Evolutionary conservation across 2,113 vertebrate species (phyloP), one percentile per base, ranked within the genome.

Genomic region (Malurus melanocephalus): DNA sequence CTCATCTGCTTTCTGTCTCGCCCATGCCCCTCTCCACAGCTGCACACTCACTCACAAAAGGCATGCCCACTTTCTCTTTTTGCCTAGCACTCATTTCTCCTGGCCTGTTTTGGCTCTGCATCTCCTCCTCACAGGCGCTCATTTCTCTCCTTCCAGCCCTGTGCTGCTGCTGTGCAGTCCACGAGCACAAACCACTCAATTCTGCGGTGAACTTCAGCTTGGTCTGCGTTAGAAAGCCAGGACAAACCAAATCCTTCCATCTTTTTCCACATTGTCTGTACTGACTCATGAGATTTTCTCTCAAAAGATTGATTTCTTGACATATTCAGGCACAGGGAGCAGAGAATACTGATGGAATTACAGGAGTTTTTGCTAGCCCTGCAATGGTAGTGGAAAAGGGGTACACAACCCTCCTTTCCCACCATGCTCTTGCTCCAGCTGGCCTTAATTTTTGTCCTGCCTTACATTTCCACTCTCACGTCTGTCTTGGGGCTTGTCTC

Each of bases 161-260:
- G 23, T 14, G 38, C 57, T 74, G 38, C 57, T 74, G 46, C 68
- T 48, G n/a, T 32, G 46, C 0, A 83, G 16, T 21, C 53, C 21
- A 6, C 0, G 0, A 40, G 42, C 48, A 59, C 81, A 79, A 49
- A 59, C 24, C 0, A 0, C 80, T 91, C 66, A 18, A 1, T 85
- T 43, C 69, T 28, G 11, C 0, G 0, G 38, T 1, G 0, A 38
- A 35, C 15, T 72, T 49, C 72, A 46, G 16, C 48, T 55, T 38
- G 45, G 15, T 46, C 78, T 87, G 67, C 2, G 0, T 26, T 38
- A 53, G 75, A 68, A 85, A 86, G 21, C 30, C 53, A 28, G 65
- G 22, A 60, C 22, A 61, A 80, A 69, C 16, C 20, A 68, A 88
- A 80, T 22, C 33, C 55, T 68, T 71, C 61, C 2, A 5, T 45